phyloP scores from a whole-genome alignment of 1,140 invertebrate species.

The Nasonia vitripennis region DNA sequence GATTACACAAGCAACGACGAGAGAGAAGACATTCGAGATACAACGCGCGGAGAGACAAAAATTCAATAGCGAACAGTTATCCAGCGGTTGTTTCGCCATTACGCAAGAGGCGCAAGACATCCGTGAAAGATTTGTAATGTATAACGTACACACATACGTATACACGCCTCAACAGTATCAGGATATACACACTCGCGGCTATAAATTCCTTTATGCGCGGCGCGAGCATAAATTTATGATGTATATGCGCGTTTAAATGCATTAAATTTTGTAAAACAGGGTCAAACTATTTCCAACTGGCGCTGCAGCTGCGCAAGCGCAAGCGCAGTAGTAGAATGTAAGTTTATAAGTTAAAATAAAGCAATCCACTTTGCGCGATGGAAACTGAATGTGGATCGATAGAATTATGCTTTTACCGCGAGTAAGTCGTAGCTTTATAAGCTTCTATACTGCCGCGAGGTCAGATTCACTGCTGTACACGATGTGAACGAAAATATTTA shows the following conservation, averaged over 20 bases:
- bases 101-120: neutral
- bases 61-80: neutral
- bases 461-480: neutral
- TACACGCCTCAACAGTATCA: conserved; percentile 22
- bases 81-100: conserved; percentile 16
- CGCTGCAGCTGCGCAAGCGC: neutral
- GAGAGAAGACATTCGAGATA: too few relatives aligned
- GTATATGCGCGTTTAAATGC: conserved; percentile 34
- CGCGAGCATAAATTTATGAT: conserved; percentile 39
- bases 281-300: conserved; percentile 50
- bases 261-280: conserved; percentile 50
- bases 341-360: conserved; percentile 50
- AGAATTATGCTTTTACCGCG: conserved; percentile 37
- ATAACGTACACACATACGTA: neutral
- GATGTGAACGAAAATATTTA: too few relatives aligned
- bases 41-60: neutral
- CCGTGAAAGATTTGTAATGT: conserved; percentile 39
- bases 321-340: conserved; percentile 21
- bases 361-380: conserved; percentile 49
- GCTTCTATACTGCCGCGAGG: neutral
- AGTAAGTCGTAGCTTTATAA: conserved; percentile 25
- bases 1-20: neutral
- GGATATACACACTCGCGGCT: conserved; percentile 14
- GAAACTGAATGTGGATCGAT: conserved; percentile 48
- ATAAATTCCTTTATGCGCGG: conserved; percentile 45